Conservation (phyloP, 2,113 vertebrate genomes). For the Apistogramma diplotaenia region DNA sequence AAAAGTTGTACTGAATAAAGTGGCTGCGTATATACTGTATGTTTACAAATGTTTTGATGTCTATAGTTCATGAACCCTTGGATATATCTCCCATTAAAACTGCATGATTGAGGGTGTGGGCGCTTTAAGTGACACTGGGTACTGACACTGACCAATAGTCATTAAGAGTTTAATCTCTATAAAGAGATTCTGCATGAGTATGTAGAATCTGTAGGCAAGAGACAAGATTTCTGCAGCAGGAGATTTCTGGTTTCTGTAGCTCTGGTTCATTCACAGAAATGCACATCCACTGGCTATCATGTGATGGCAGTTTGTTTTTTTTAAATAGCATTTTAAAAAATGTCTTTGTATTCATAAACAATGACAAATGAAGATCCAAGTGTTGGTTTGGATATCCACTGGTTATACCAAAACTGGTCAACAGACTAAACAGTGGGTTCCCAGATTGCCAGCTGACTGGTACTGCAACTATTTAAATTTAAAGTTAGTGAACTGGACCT, state of each 20-base stretch:
- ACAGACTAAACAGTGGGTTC: neutral
- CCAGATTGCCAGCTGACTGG: neutral
- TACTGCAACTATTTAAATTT: no score
- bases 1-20: neutral
- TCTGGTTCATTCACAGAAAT: neutral
- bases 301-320: neutral
- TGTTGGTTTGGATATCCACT: neutral
- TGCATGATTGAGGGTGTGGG: neutral
- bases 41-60: neutral
- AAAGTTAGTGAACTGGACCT: neutral
- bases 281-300: neutral
- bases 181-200: neutral
- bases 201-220: neutral
- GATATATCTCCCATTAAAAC: neutral
- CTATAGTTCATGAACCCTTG: neutral
- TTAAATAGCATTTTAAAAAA: neutral
- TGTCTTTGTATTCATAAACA: neutral
- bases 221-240: neutral
- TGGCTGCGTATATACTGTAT: neutral
- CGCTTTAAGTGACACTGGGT: neutral
- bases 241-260: neutral
- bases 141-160: neutral
- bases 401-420: neutral
- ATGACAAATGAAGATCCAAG: neutral
- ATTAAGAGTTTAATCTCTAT: neutral